Base-by-base conservation (phyloP, 2,888 invertebrate species). In the Troglohyphantes excavatus region DNA sequence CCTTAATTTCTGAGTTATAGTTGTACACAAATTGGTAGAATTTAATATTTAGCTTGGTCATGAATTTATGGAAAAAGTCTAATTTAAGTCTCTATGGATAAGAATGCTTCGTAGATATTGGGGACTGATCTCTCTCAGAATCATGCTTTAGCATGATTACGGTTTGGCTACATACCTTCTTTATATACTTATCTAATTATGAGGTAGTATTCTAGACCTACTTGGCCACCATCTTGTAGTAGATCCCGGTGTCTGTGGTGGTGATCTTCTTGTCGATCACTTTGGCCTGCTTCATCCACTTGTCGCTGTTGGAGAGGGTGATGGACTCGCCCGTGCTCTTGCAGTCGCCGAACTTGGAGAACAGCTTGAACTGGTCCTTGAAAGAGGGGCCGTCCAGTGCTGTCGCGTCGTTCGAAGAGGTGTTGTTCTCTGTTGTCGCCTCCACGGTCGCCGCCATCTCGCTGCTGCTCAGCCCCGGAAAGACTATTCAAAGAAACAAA, bases 201-300 rank as follows among this genome's bases (percentile, higher is more conserved):
- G n/a, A n/a, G n/a, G n/a, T n/a, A n/a, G n/a, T n/a, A n/a, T n/a
- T n/a, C n/a, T n/a, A 11, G 9, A 92, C 93, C 70, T 95, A 96
- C 95, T 97, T 97, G 92, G 92, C 91, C 19, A 97, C 95, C 93
- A 97, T 97, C 93, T 97, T 97, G 94, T 97, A 98, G 93, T 96
- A 96, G 91, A 98, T 97, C 67, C 96, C 97, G 0, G 97, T 98
- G 93, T 98, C 98, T 2, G 97, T 97, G 19, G 98, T 97, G 0
- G 97, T 96, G 91, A 97, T 96, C 93, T 96, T 96, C 1, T 96
- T 95, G 90, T 96, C 97, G 70, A 94, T 93, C 21, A 96, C 95
- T 92, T 95, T 96, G 0, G 97, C 97, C 93, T 98, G 98, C 93
- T 97, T 97, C 96, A 98, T 96, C 98, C 98, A 98, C 94, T 97